Evolutionary conservation across 1,140 invertebrate species (phyloP), one percentile per base, ranked within the genome.

Genomic region (Apis laboriosa): DNA sequence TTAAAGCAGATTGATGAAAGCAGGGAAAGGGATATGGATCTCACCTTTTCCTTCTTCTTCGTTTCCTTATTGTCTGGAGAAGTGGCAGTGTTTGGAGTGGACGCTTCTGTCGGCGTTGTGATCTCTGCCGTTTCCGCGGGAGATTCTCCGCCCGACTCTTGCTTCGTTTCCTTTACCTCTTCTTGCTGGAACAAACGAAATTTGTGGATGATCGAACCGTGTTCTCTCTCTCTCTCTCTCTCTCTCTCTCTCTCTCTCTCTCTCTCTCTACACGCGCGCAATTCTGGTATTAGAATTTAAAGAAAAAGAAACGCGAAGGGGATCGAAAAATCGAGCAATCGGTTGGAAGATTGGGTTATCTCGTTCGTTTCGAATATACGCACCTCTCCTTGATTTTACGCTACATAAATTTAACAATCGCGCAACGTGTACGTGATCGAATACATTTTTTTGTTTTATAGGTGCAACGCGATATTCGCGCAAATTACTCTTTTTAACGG

Each of bases 41-140:
- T 80, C 78, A 96, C 96, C 95, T 97, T 97, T 86, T 97, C 96
- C 92, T 97, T 97, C 94, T 97, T 97, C 88, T 96, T 96, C 89
- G 95, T 95, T 92, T 97, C 97, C 92, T 96, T 97, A 90, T 93
- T 95, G 51, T 96, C 96, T 86, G 96, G 95, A 24, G 96, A 95
- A 63, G 96, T 95, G 72, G 95, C 95, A 15, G 95, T 94, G n/a
- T 94, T 94, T 51, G 95, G 91, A 88, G 90, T 92, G 71, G 91
- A 91, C 68, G 92, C 90, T 77, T 92, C 92, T 83, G 92, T 93
- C 49, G 94, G 93, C 83, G 93, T 94, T 78, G 93, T 93, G 82
- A 90, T 95, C 86, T 95, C 95, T 74, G 90, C 92, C 66, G 90
- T 86, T 89, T 95, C 95, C 78, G 95, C 93, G 55, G 92, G 89